Base-by-base conservation (phyloP, 2,797 vertebrate species). In the Fistularia commersonii region DNA sequence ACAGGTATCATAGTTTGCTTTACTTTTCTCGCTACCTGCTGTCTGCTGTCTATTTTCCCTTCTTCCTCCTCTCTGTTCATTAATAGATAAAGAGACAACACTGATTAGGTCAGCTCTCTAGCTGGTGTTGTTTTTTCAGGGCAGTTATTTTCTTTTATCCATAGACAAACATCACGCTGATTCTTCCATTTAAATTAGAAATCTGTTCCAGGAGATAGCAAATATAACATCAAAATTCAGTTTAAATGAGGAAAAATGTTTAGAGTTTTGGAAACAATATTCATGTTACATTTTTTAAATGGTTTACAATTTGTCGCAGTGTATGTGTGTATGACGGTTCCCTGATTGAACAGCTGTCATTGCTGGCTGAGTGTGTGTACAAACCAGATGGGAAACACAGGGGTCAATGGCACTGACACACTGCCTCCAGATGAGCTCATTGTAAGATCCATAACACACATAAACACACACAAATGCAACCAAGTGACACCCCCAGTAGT, bases 321-420 rank as follows among this genome's bases (percentile, higher is more conserved):
- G 15, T n/a, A 31, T 55, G 66, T 69, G 48, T 71, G 66, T 80
- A 75, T 70, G 42, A 68, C 72, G 59, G 66, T 70, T 60, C 70
- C 72, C 58, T 86, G 84, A 88, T 84, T 88, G 79, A 88, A 85
- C 86, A 87, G 81, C 84, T 87, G 84, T 81, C 83, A 75, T 66
- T 72, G 64, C 79, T 79, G 77, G 82, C 80, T 81, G 70, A 77
- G 54, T 68, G 72, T 81, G 80, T 85, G 81, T 82, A 78, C 63
- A 74, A 75, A 72, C 77, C 83, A 87, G 82, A 88, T 87, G 83
- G 82, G 75, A 64, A 83, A 84, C 83, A 86, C 75, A 65, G 80
- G 85, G 83, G 83, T 87, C 83, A 84, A 79, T 79, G 79, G 81
- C 78, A 86, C 74, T 79, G 81, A 86, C 79, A 86, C 81, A 80